A percentile compares a stretch with the other conserved stretches of the same genome.
phyloP scores from a whole-genome alignment of 2,113 vertebrate species.

The Rhynchomys soricoides region DNA sequence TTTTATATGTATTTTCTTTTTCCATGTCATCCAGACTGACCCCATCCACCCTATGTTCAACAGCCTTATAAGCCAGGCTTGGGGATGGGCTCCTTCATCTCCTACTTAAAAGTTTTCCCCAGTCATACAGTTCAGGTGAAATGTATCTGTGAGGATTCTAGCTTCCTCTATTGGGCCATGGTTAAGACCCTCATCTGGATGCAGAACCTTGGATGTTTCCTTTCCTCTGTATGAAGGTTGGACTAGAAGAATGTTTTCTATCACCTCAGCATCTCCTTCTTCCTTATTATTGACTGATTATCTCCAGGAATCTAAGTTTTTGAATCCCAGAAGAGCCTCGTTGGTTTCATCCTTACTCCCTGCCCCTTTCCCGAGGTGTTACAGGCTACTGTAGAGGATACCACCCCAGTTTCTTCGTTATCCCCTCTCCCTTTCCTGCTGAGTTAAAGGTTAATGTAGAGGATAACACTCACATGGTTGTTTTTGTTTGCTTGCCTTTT shows the following conservation, averaged over 20 bases:
- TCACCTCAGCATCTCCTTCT: neutral
- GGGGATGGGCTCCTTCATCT: neutral
- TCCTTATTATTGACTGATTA: neutral
- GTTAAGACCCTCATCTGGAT: neutral
- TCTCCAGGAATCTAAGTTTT: neutral
- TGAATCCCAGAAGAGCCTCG: neutral
- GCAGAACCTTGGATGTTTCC: neutral
- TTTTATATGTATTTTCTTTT: neutral
- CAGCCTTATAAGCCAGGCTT: neutral
- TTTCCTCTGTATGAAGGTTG: neutral
- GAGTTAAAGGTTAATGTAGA: neutral
- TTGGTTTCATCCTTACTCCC: neutral
- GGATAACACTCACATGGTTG: neutral
- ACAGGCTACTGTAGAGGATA: too few relatives aligned
- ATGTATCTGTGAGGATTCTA: neutral
- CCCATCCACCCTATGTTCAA: neutral
- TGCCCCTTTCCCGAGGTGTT: neutral
- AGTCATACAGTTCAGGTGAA: neutral
- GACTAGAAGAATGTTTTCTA: neutral
- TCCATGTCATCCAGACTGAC: neutral
- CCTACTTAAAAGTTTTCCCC: too few relatives aligned
- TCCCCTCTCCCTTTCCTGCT: neutral
- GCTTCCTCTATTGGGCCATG: neutral
- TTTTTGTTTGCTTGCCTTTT: neutral
- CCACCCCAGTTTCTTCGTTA: too few relatives aligned